phyloP scores from a whole-genome alignment of 2,797 vertebrate genomes.

The Macroramphosus scolopax region DNA sequence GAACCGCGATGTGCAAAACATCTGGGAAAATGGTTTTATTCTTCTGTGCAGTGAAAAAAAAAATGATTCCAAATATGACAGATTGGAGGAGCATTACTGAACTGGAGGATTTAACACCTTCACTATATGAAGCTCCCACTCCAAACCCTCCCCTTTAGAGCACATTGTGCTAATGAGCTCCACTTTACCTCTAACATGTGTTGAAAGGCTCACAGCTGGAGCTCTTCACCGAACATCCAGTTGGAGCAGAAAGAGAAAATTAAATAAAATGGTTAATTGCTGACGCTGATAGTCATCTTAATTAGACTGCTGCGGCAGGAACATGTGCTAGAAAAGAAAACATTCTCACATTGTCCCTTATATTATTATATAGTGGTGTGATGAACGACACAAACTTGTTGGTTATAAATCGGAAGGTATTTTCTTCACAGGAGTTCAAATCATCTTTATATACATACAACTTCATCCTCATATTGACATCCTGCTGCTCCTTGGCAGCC shows the following conservation, averaged over 20 bases:
- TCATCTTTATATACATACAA: too few species aligned
- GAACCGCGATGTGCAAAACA: conserved; percentile 10
- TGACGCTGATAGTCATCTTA: conserved; percentile 22
- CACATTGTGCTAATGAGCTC: conserved; percentile 38
- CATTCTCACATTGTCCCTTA: too few species aligned
- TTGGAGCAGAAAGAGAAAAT: conserved; percentile 31
- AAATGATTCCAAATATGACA: not conserved
- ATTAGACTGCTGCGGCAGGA: conserved; percentile 25
- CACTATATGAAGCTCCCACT: conserved; percentile 14
- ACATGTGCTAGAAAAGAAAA: conserved; percentile 1
- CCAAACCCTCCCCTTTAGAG: conserved; percentile 17
- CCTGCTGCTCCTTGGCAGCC: too few species aligned
- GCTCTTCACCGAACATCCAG: conserved; percentile 23
- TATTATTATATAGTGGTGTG: too few species aligned
- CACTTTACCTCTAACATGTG: conserved; percentile 29
- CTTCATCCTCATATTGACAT: too few species aligned
- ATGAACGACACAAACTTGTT: too few species aligned
- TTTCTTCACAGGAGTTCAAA: too few species aligned
- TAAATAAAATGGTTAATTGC: conserved; percentile 16
- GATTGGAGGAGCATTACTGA: not conserved
- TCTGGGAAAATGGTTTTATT: not conserved
- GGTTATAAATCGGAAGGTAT: too few species aligned
- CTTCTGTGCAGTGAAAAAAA: not conserved
- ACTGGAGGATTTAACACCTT: conserved; percentile 11
- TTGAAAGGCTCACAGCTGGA: conserved; percentile 45